Evolutionary conservation across 2,888 invertebrate species (phyloP), one percentile per base, ranked within the genome.

Genomic region (Drosophila niveifrons): DNA sequence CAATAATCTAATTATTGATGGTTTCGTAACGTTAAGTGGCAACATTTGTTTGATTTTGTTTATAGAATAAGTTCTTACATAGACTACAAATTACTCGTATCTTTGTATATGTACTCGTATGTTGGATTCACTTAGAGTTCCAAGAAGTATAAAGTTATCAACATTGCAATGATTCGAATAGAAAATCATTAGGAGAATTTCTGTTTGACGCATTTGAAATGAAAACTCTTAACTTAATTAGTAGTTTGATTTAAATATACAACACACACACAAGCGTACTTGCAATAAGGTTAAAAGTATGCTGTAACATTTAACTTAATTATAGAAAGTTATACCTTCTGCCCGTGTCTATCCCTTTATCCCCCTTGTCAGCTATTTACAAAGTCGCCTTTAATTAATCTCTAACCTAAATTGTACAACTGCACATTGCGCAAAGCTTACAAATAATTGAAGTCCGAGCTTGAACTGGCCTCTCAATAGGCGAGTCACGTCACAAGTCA

Each of bases 1-100:
- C 79, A 86, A 83, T 90, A 80, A 80, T 80, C 85, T 88, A 88
- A 80, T 90, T 90, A 90, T 90, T 90, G 89, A 90, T 85, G 70
- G 66, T 71, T 73, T 90, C 91, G 91, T 90, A 91, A 91, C 90
- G 83, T 83, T 80, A 72, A 78, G 66, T 71, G 71, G 73, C 58
- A 69, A 66, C 61, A 57, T 66, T 44, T 63, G 55, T 61, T 65
- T 58, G 50, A 59, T 68, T 61, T 53, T 58, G 15, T 34, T 8
- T 50, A 47, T 17, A 18, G 63, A 64, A 50, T 50, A 57, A 61
- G 31, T 48, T 48, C 48, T 41, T 17, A 23, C 39, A 48, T 62
- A 62, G 34, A 8, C 28, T 58, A 59, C 2, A 8, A 18, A 23
- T 67, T 75, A 63, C 29, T 62, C 36, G 57, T 74, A 36, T 52